These are phyloP conservation scores for Bilobella aurantiaca DNA, from an alignment of 1,140 invertebrate species.

Conservation along the genomic window DNA sequence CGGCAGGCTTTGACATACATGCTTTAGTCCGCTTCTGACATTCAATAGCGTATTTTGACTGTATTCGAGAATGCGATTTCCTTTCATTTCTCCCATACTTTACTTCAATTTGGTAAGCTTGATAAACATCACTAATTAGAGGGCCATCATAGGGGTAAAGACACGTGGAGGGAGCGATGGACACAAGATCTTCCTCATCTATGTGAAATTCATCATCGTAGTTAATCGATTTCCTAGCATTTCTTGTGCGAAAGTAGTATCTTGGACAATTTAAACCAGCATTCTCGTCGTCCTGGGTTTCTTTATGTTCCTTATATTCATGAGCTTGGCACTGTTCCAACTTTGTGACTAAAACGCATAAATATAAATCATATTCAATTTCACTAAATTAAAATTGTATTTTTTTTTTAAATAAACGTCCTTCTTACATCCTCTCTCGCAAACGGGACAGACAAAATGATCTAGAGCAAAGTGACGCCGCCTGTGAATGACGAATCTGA, in stretches of 20 bases:
- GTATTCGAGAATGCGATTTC: conserved; percentile 1
- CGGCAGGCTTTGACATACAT: background rate
- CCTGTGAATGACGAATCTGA: conserved; percentile 3
- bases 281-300: background rate
- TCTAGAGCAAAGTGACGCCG: conserved; percentile 7
- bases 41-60: background rate
- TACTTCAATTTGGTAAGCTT: conserved; percentile 1
- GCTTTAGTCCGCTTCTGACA: background rate
- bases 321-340: background rate
- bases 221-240: background rate
- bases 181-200: background rate
- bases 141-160: background rate
- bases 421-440: conserved; percentile 10
- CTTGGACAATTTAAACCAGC: background rate
- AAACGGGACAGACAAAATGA: conserved; percentile 19
- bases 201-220: background rate
- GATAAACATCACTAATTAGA: background rate
- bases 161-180: background rate
- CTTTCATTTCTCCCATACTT: conserved; percentile 2
- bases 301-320: conserved; percentile 3
- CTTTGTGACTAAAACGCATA: background rate
- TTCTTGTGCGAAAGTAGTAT: conserved; percentile 1
- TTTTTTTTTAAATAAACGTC: no score
- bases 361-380: no score
- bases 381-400: no score